Evolutionary conservation across 2,888 invertebrate genomes (phyloP), one percentile per base, ranked within the genome.

Genomic region (Uropetala carovei): DNA sequence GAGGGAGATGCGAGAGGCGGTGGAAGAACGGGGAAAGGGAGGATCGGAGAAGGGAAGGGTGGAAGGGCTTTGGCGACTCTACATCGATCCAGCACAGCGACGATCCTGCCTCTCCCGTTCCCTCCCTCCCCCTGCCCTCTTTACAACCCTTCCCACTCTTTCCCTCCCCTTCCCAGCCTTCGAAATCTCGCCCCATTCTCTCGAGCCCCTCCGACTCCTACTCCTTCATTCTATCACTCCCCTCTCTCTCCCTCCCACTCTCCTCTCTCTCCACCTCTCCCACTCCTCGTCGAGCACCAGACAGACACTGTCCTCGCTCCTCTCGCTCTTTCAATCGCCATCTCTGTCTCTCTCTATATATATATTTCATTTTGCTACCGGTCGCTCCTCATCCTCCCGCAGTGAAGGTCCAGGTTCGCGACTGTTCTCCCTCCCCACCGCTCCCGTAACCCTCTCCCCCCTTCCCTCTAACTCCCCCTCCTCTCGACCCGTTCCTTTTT

Each of bases 61-160:
- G 86, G 86, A 30, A 16, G 59, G 86, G 60, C 84, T 57, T 84
- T 86, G 85, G 85, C 86, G 60, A 86, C 86, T 86, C 86, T 11
- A 60, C 86, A 86, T 86, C 86, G 86, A 86, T 86, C 86, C 86
- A 86, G 30, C 59, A 27, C 86, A 22, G 16, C 14, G 59, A 22
- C 59, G 59, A 60, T 60, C 60, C 86, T 27, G 27, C 60, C 86
- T 59, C 60, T 60, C 30, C 59, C 30, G 18, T 30, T 16, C 86
- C 0, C 22, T 60, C 59, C 59, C 56, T 27, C 60, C 86, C 58
- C 56, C n/a, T 14, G 27, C 30, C 27, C 59, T 22, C 0, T 0
- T 13, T 59, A 14, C 0, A 14, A 22, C 16, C 85, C 43, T 11
- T 30, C 4, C 30, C 10, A 14, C 16, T 82, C 11, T 10, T 82